Base-by-base conservation (phyloP, 2,113 vertebrate species). In the Azemiops feae region DNA sequence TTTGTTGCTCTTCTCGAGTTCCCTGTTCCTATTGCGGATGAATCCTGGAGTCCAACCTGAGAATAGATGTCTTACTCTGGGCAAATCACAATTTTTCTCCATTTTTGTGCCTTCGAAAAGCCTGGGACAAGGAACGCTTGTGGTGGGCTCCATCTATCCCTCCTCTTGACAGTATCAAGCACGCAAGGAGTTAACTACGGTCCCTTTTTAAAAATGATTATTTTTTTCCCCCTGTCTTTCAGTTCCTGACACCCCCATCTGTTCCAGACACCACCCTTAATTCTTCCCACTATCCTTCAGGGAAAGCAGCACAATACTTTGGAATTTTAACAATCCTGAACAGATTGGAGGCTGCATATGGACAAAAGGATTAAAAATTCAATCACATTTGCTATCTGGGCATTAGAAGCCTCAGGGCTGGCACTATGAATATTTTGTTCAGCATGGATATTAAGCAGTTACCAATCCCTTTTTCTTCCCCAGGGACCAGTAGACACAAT, bases 321-420 rank as follows among this genome's bases (percentile, higher is more conserved):
- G 95, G 96, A 96, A 97, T 97, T 96, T 96, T 94, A 97, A 96
- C 96, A 97, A 96, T 96, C 94, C 96, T 95, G 95, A 97, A 97
- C 96, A 97, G 96, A 97, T 97, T 96, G 95, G 16, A 93, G 90
- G 90, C 91, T 91, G 89, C 96, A 97, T 96, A 95, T 95, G 96
- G 96, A 95, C 58, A 91, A 96, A 95, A 96, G 95, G 53, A 96
- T 97, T 95, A 96, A 89, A 95, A 96, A 96, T 95, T 93, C 94
- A 97, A 97, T 97, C 96, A 94, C 94, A 96, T 96, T 96, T 95
- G 64, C 92, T 96, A 69, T 57, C 89, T 27, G 0, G 0, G 95
- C 88, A 92, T 94, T 96, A 95, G 94, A 96, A 96, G 95, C 85
- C 64, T 64, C 93, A 34, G 47, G 20, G 88, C 88, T 94, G 95